Evolutionary conservation across 2,888 invertebrate species (phyloP).

Genomic region (Nephrotoma appendiculata): DNA sequence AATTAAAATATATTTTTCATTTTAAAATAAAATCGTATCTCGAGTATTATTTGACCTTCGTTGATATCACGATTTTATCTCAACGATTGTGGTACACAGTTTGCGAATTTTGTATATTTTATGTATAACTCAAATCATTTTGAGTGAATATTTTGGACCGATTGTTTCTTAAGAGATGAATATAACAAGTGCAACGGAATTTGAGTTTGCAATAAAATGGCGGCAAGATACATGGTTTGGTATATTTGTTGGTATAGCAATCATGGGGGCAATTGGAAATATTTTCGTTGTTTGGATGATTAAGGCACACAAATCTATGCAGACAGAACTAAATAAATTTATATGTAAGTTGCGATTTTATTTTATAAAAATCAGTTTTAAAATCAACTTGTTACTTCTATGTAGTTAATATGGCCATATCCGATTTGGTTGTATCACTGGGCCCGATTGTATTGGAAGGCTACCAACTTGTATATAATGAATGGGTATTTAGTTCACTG

Average conservation of each 20-base stretch:
- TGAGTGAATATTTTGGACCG: not conserved
- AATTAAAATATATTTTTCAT: not conserved
- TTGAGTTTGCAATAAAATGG: not conserved
- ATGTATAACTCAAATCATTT: not conserved
- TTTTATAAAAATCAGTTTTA: not conserved
- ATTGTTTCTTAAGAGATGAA: not conserved
- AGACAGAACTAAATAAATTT: not conserved
- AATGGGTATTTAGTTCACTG: not conserved
- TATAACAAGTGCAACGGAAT: not conserved
- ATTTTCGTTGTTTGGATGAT: not conserved
- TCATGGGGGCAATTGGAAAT: not conserved
- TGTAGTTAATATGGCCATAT: not conserved
- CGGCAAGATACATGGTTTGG: not conserved
- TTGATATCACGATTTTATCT: not conserved
- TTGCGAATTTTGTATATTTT: not conserved
- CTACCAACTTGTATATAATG: not conserved
- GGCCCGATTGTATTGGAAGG: not conserved
- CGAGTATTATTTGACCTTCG: not conserved
- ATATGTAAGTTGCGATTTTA: not conserved
- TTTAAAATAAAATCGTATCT: not conserved
- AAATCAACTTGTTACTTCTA: not conserved
- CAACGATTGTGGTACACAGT: not conserved
- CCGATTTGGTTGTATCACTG: not conserved
- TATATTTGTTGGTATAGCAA: not conserved
- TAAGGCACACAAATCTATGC: not conserved